These are phyloP conservation scores for Eulemur coronatus DNA, from an alignment of 2,797 vertebrate genomes.

Conservation along the genomic window DNA sequence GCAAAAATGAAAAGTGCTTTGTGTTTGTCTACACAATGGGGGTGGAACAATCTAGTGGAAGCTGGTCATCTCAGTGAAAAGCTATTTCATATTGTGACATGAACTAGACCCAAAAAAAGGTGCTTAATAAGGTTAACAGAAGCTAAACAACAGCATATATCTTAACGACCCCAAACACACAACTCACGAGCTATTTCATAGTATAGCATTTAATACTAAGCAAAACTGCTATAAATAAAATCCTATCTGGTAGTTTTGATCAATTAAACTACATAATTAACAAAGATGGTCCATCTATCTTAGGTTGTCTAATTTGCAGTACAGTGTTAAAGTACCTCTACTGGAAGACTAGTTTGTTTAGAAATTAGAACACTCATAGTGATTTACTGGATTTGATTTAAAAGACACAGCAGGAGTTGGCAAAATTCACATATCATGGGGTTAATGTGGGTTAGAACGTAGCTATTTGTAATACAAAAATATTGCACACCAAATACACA, in stretches of 20 bases:
- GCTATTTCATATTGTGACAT: slow-evolving; percentile 68
- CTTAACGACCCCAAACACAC: slow-evolving; percentile 55
- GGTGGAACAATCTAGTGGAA: slow-evolving; percentile 55
- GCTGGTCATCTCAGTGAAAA: slow-evolving; percentile 69
- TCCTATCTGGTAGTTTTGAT: slow-evolving; percentile 76
- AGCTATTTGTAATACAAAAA: slow-evolving; percentile 88
- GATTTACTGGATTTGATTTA: slow-evolving; percentile 86
- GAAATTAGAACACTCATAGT: slow-evolving; percentile 83
- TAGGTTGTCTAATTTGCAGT: slow-evolving; percentile 74
- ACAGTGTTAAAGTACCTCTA: slow-evolving; percentile 76
- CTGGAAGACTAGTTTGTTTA: slow-evolving; percentile 82
- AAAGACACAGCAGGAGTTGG: slow-evolving; percentile 86
- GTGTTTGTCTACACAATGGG: background rate
- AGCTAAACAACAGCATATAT: slow-evolving; percentile 54
- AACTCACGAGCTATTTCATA: slow-evolving; percentile 52
- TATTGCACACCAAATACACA: slow-evolving; percentile 87
- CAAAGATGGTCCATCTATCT: slow-evolving; percentile 81
- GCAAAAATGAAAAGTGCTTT: slow-evolving; percentile 65
- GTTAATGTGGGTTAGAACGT: slow-evolving; percentile 89
- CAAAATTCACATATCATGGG: slow-evolving; percentile 85
- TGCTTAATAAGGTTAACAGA: slow-evolving; percentile 55
- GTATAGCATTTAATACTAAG: slow-evolving; percentile 64
- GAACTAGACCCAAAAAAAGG: slow-evolving; percentile 46
- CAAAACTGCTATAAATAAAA: slow-evolving; percentile 77
- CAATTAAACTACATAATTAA: slow-evolving; percentile 83